Conservation (phyloP, 2,888 invertebrate species). For the Lordiphosa fenestrarum region DNA sequence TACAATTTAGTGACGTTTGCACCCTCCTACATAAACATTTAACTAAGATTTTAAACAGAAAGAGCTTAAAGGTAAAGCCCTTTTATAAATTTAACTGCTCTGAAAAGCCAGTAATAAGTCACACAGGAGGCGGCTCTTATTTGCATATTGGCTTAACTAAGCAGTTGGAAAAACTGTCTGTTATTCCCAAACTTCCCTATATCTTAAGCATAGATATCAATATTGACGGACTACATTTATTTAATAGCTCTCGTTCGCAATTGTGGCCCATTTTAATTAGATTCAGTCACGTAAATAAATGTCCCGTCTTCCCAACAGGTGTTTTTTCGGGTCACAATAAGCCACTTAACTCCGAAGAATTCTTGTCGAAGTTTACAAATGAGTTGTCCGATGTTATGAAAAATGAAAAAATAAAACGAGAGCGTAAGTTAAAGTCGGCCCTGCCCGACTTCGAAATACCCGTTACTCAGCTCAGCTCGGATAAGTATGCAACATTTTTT, state of each 20-base stretch:
- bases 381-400: conserved; percentile 1
- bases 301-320: background rate
- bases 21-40: no score
- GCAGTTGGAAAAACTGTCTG: no score
- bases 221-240: no score
- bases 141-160: no score
- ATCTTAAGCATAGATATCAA: no score
- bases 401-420: background rate
- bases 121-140: background rate
- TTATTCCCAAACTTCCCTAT: no score
- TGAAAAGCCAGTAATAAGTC: conserved; percentile 1
- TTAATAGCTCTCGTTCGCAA: background rate
- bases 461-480: no score
- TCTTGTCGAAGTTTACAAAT: conserved; percentile 1
- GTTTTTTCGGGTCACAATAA: background rate
- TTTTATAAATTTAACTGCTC: conserved; percentile 7
- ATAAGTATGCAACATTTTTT: no score
- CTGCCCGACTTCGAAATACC: no score
- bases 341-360: background rate
- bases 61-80: background rate
- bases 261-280: background rate
- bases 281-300: background rate
- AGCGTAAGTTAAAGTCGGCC: no score
- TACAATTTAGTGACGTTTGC: no score
- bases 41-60: background rate